A percentile compares a stretch with the other conserved stretches of the same genome.
These are phyloP conservation scores for Gyrodactylus bullatarudis DNA, from an alignment of 1,140 invertebrate species.

Conservation along the genomic window DNA sequence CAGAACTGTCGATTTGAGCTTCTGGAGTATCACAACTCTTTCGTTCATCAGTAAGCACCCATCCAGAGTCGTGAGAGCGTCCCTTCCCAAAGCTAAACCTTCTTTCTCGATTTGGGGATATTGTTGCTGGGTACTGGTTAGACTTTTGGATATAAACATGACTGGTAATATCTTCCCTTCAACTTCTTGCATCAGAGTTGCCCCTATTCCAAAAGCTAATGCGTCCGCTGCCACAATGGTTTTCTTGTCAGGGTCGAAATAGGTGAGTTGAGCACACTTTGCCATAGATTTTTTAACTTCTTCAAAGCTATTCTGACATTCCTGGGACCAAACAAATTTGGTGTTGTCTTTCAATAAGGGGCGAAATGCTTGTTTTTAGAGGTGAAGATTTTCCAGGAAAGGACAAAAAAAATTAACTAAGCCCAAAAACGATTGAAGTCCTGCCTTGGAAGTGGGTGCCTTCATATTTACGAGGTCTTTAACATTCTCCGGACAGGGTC, in stretches of 20 bases:
- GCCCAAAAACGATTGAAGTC: constrained; percentile 10
- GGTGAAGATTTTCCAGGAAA: constrained; percentile 10
- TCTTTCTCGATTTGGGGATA: constrained; percentile 26
- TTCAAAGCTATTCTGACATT: constrained; percentile 8
- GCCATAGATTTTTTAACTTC: constrained; percentile 6
- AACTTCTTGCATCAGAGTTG: constrained; percentile 12
- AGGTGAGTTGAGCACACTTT: constrained; percentile 10
- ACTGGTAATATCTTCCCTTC: constrained; percentile 13
- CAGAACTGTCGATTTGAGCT: constrained; percentile 13
- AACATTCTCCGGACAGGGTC: neutral
- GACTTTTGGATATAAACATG: constrained; percentile 18
- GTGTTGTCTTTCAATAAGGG: constrained; percentile 9
- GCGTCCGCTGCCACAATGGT: constrained; percentile 14
- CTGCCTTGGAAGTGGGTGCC: neutral
- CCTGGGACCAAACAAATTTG: constrained; percentile 8
- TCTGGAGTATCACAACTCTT: constrained; percentile 10
- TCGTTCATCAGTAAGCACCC: constrained; percentile 8
- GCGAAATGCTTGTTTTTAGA: constrained; percentile 7
- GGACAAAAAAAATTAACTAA: constrained; percentile 11
- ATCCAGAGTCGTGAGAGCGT: neutral
- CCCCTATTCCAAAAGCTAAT: constrained; percentile 13
- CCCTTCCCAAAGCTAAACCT: constrained; percentile 20
- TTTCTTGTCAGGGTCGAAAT: constrained; percentile 12
- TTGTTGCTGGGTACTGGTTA: constrained; percentile 17
- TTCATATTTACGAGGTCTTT: neutral